A percentile compares a stretch with the other conserved stretches of the same genome.
These are phyloP conservation scores for Cyclophora punctaria DNA, from an alignment of 2,888 invertebrate species.

Conservation along the genomic window DNA sequence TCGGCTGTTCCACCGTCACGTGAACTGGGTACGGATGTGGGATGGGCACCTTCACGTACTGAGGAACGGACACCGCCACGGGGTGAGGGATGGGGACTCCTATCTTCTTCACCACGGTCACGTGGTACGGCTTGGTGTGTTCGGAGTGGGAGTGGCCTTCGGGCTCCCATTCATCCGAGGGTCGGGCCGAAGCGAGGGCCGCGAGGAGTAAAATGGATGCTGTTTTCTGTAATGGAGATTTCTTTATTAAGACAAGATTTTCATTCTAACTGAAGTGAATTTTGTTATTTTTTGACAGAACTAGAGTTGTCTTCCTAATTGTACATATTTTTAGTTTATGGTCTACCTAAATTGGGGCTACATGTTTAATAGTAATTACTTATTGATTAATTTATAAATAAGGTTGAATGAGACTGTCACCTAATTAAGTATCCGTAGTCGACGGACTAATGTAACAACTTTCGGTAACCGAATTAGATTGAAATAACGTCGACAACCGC, in stretches of 20 bases:
- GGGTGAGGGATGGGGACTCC: constrained; percentile 84
- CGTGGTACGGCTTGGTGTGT: constrained; percentile 80
- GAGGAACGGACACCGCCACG: constrained; percentile 81
- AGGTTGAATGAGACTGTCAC: too few species aligned
- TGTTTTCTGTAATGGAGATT: constrained; percentile 47
- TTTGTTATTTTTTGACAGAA: too few species aligned
- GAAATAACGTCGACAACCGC: too few species aligned
- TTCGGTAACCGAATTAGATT: too few species aligned
- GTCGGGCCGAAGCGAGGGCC: constrained; percentile 42
- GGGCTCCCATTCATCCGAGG: constrained; percentile 66
- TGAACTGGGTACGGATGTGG: constrained; percentile 85
- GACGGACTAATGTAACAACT: too few species aligned
- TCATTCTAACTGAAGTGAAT: too few species aligned
- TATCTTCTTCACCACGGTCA: constrained; percentile 82
- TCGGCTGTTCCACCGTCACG: constrained; percentile 81
- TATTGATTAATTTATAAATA: too few species aligned
- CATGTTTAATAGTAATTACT: too few species aligned
- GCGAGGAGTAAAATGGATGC: constrained; percentile 52
- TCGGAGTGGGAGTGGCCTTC: constrained; percentile 79
- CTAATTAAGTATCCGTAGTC: too few species aligned
- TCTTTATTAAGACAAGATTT: not conserved
- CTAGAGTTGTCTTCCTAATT: too few species aligned
- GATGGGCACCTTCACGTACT: constrained; percentile 80
- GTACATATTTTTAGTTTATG: too few species aligned
- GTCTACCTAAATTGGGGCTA: too few species aligned